Base-by-base conservation (phyloP, 2,888 invertebrate genomes). In the Pseudococcus longispinus region DNA sequence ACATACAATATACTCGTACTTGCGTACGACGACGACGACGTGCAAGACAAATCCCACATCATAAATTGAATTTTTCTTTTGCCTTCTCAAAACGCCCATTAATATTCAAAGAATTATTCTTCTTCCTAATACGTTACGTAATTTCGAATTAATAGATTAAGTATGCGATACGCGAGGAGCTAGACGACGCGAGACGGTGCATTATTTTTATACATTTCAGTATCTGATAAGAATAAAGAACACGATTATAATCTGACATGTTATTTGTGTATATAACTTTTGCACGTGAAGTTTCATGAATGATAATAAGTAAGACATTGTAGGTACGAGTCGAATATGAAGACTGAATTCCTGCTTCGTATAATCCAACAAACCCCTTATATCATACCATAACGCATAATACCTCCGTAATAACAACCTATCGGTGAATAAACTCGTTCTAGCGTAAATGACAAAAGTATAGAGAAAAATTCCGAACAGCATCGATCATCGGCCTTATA, bases 161-260 rank as follows among this genome's bases (percentile, higher is more conserved):
- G 29, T 70, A 70, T 29, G 32, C 70, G 70, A 70, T 70, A 70
- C 18, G 13, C 3, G 15, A 15, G 13, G 15, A 55, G 55, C 55
- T n/a, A 20, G 4, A 18, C n/a, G 74, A 15, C n/a, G 29, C 32
- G 74, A 60, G 20, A 74, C 77, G 77, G 37, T 20, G 42, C 13
- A 74, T 37, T 80, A 80, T 80, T 37, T 42, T 80, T 42, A 42
- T 74, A 37, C 37, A 42, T 42, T 80, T 80, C 42, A 80, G 20
- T 42, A 80, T 80, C 77, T 80, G 77, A 80, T 80, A 80, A 80
- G 42, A 80, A 80, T 80, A 80, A 80, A 80, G 13, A 80, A 80
- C 77, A 80, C 77, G 77, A 80, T 80, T 80, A 80, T 80, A 42
- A 80, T 80, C 77, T 80, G 77, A 80, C 77, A 80, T 20, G 77